These are phyloP conservation scores for Trematocara variabile DNA, from an alignment of 2,113 vertebrate genomes.

Conservation along the genomic window DNA sequence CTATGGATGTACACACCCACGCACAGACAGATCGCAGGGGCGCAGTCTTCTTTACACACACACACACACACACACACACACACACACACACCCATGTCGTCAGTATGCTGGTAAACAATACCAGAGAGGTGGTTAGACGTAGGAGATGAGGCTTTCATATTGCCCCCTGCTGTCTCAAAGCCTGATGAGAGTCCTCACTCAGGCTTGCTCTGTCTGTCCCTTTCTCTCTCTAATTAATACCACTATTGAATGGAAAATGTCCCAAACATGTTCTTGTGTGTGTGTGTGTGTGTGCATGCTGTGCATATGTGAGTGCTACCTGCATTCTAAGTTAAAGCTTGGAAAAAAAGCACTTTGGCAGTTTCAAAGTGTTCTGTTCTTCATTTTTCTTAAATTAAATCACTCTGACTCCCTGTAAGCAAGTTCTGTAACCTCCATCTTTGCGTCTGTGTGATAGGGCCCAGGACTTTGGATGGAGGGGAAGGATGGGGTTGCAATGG, in stretches of 20 bases:
- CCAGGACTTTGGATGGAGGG: not conserved
- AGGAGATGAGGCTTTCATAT: conserved; percentile 45
- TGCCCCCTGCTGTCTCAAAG: conserved; percentile 24
- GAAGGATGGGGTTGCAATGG: not conserved
- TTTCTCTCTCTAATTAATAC: conserved; percentile 45
- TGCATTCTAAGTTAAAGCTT: not conserved
- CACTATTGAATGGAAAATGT: conserved; percentile 42
- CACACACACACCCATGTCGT: not conserved
- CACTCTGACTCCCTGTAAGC: conserved; percentile 28
- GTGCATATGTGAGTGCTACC: not conserved
- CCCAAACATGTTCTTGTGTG: not conserved
- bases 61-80: conserved; percentile 1
- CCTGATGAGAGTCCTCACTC: conserved; percentile 38
- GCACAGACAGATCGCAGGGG: conserved; percentile 35
- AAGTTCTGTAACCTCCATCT: conserved; percentile 54
- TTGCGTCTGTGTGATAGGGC: conserved; percentile 35
- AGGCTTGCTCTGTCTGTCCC: conserved; percentile 11
- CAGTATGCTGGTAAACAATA: conserved; percentile 47
- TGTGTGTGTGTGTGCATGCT: not conserved
- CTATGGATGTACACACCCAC: conserved; percentile 30
- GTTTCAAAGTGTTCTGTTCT: conserved; percentile 24
- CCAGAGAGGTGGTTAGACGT: conserved; percentile 25
- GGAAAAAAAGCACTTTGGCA: not conserved
- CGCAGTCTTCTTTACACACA: conserved; percentile 53
- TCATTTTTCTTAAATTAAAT: conserved; percentile 44